Base-by-base conservation (phyloP, 2,113 vertebrate genomes). In the Neopipo cinnamomea region DNA sequence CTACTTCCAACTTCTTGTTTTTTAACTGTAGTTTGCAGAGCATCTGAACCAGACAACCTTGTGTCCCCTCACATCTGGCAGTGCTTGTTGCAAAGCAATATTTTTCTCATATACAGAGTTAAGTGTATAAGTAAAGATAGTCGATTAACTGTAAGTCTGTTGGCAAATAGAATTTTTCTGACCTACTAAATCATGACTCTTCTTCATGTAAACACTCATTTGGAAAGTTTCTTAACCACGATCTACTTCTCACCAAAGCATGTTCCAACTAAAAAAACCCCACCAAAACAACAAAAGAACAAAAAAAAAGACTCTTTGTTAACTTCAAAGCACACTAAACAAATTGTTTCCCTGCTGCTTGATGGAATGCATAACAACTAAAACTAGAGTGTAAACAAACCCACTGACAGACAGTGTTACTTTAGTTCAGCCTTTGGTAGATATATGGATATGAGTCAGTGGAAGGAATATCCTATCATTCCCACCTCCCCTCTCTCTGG, bases 51-150 rank as follows among this genome's bases (percentile, higher is more conserved):
- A 95, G 66, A 24, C 42, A 52, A 53, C 58, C 39, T 50, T 30
- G 41, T 56, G n/a, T 88, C 68, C 66, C 23, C 9, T 91, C 55
- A 77, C 55, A 70, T 63, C 33, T 93, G 42, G 67, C 82, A 77
- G 47, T 35, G 31, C 9, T 37, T 39, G 33, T 4, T 81, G 31
- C 39, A 93, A 80, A 89, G 42, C 35, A 89, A 21, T 15, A 44
- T 17, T 47, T 65, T 79, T 61, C n/a, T 77, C 0, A 1, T 59
- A 7, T 7, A 24, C 0, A 0, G 33, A 79, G 12, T 53, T 86
- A 14, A 76, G 24, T 9, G 12, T 47, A 53, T 47, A 42, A 0
- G 0, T 53, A 53, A 56, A n/a, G 12, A 10, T 41, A 68, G 41
- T 59, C 44, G 74, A n/a, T 65, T 73, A 81, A 76, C 58, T n/a